Conservation (phyloP, 2,888 invertebrate species). For the Volucella bombylans region DNA sequence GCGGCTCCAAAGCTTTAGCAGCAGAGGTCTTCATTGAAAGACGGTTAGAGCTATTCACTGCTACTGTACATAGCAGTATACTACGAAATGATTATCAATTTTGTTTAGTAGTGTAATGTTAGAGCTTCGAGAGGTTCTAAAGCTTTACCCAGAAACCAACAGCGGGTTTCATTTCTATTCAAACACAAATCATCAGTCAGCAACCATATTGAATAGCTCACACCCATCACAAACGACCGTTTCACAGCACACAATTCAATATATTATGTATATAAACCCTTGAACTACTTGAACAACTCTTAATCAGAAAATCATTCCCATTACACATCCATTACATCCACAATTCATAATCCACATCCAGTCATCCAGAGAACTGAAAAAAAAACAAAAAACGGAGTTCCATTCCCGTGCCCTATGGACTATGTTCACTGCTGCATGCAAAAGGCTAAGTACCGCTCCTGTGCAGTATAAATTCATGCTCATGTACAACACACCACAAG, state of each 20-base stretch:
- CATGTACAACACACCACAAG: constrained; percentile 14
- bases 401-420: constrained; percentile 7
- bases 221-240: neutral
- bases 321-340: constrained; percentile 55
- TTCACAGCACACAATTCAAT: constrained; percentile 8
- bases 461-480: constrained; percentile 49
- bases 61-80: too few species aligned
- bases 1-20: too few species aligned
- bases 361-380: neutral
- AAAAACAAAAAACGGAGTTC: neutral
- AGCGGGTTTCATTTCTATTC: neutral
- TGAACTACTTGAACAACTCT: constrained; percentile 17
- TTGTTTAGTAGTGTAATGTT: too few species aligned
- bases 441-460: constrained; percentile 41
- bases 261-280: constrained; percentile 8
- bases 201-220: too few species aligned
- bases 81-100: too few species aligned
- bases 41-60: too few species aligned
- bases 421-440: constrained; percentile 44
- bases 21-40: too few species aligned
- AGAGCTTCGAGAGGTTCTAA: too few species aligned
- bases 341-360: constrained; percentile 39
- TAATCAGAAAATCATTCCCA: constrained; percentile 20
- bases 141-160: too few species aligned
- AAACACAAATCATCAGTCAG: too few species aligned